Conservation (phyloP, 2,888 invertebrate genomes). For the Esperia sulphurella region DNA sequence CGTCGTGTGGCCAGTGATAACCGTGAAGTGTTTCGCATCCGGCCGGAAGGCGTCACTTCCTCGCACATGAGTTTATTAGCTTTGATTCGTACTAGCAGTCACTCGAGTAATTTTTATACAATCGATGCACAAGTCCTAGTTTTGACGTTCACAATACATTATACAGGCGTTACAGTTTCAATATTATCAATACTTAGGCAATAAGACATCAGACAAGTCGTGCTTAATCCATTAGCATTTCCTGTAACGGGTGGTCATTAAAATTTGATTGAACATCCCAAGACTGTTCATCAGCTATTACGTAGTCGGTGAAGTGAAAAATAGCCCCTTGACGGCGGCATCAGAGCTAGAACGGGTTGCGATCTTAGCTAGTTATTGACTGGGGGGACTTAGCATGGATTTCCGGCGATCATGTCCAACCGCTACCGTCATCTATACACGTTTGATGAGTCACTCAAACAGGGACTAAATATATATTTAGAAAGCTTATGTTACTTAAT, state of each 20-base stretch:
- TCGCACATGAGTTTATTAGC: neutral
- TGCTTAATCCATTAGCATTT: conserved; percentile 40
- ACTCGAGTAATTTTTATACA: neutral
- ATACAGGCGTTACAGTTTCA: no score
- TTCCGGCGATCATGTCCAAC: conserved; percentile 50
- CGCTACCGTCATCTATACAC: conserved; percentile 24
- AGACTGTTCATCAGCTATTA: conserved; percentile 24
- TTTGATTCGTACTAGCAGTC: neutral
- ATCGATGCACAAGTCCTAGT: no score
- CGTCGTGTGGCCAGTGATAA: conserved; percentile 20
- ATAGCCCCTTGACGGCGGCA: conserved; percentile 22
- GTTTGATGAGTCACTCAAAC: conserved; percentile 38
- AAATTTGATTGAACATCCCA: conserved; percentile 40
- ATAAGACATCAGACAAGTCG: conserved; percentile 16
- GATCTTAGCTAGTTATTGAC: conserved; percentile 35
- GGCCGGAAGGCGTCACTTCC: conserved; percentile 25
- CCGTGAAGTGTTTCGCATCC: conserved; percentile 27
- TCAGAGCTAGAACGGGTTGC: conserved; percentile 36
- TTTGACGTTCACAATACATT: no score
- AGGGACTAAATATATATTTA: conserved; percentile 8
- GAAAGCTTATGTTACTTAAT: conserved; percentile 29
- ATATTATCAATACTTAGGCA: no score
- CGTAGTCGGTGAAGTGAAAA: conserved; percentile 34
- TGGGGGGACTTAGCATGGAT: conserved; percentile 31
- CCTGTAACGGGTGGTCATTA: conserved; percentile 35